A percentile compares a stretch with the other conserved stretches of the same genome.
Evolutionary conservation across 1,140 invertebrate genomes (phyloP).

Genomic region (Vollenhovia emeryi): DNA sequence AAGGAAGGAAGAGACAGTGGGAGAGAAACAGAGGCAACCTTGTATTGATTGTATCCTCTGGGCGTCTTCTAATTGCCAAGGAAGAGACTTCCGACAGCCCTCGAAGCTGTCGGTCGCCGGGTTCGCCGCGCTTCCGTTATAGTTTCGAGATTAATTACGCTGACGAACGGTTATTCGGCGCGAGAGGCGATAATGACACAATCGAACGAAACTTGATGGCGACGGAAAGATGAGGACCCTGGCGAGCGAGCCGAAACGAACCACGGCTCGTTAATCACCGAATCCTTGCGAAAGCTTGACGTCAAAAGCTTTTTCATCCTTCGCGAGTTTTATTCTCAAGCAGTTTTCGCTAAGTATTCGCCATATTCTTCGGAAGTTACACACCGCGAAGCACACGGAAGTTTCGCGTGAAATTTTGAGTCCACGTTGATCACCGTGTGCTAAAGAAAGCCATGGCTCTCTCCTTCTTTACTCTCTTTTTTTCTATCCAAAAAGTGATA

Average conservation of each 20-base stretch:
- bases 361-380: conserved; percentile 1
- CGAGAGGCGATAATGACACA: conserved; percentile 57
- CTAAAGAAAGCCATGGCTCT: neutral
- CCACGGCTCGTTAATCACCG: conserved; percentile 50
- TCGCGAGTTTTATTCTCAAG: conserved; percentile 44
- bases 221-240: neutral
- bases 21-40: neutral
- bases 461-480: neutral
- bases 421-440: conserved; percentile 13
- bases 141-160: conserved; percentile 58
- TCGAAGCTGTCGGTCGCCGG: conserved; percentile 22
- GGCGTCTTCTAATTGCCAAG: conserved; percentile 49
- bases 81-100: conserved; percentile 30
- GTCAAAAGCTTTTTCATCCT: conserved; percentile 55
- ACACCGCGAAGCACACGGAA: neutral
- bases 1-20: neutral
- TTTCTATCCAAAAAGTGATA: neutral
- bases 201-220: conserved; percentile 54
- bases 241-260: conserved; percentile 30
- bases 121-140: conserved; percentile 45
- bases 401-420: conserved; percentile 38
- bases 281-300: conserved; percentile 48
- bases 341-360: conserved; percentile 9
- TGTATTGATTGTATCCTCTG: conserved; percentile 51
- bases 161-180: conserved; percentile 57